Conservation (phyloP, 2,113 vertebrate species). For the Rhinoptilus africanus region DNA sequence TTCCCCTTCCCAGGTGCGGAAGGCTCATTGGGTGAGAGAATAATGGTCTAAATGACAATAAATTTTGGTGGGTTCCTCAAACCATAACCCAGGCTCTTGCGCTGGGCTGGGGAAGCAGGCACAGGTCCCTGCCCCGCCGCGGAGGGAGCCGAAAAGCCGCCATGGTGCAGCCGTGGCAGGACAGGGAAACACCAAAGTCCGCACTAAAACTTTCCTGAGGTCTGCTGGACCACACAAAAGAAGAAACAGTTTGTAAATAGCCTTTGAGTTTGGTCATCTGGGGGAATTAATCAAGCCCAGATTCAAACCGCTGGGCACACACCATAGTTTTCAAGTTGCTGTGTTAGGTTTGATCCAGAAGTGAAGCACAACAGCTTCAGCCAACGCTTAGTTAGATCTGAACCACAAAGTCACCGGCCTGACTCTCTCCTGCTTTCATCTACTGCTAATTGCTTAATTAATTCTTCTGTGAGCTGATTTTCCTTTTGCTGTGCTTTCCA, state of each 20-base stretch:
- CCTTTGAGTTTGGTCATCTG: not conserved
- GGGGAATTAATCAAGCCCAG: not conserved
- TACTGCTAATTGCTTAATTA: not conserved
- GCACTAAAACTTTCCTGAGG: not conserved
- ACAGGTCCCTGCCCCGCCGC: fast-evolving
- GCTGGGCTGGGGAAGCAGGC: not conserved
- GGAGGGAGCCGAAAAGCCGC: not conserved
- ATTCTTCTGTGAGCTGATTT: not conserved
- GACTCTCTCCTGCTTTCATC: not conserved
- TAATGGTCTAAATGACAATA: not conserved
- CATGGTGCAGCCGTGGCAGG: fast-evolving
- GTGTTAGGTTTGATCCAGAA: not conserved
- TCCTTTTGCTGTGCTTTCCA: not conserved
- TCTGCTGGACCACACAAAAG: not conserved
- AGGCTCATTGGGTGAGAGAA: not conserved
- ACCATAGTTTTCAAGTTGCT: not conserved
- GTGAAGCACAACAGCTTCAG: not conserved
- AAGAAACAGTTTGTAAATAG: not conserved
- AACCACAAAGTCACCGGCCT: not conserved
- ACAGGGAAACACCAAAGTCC: not conserved
- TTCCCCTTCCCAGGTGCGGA: not conserved
- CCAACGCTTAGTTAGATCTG: not conserved
- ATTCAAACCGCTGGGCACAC: not conserved
- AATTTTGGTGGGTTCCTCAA: not conserved
- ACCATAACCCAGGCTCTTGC: not conserved